Evolutionary conservation across 92 coral and sea anemone genomes (phyloP).

Genomic region (Bergia sp.): DNA sequence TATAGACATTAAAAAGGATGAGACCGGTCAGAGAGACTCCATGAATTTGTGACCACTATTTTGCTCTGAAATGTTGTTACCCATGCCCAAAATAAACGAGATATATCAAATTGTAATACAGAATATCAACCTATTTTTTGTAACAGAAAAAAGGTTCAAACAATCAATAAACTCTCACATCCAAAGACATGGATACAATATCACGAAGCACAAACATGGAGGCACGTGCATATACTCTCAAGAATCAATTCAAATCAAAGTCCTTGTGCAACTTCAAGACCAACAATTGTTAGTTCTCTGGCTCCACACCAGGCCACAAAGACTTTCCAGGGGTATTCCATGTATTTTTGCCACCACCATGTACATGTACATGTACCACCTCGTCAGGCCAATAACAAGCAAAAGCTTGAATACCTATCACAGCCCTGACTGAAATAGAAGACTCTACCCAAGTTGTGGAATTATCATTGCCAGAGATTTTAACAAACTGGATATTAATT

Average conservation of each 20-base stretch:
- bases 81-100: constrained; percentile 1
- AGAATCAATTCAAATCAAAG: not conserved
- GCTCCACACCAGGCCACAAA: constrained; percentile 36
- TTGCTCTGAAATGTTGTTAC: constrained; percentile 2
- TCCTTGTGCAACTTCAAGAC: constrained; percentile 26
- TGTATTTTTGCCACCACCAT: constrained; percentile 34
- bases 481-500: not conserved
- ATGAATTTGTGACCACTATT: not conserved
- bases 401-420: constrained; percentile 2
- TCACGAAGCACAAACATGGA: not conserved
- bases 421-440: constrained; percentile 4
- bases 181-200: constrained; percentile 3
- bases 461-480: constrained; percentile 6
- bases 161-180: constrained; percentile 2
- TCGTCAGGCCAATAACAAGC: constrained; percentile 5
- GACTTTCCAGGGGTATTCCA: constrained; percentile 38
- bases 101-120: constrained; percentile 1
- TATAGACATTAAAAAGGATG: constrained; percentile 3
- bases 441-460: constrained; percentile 1
- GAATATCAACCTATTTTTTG: constrained; percentile 6
- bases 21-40: constrained; percentile 5
- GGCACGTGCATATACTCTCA: constrained; percentile 5
- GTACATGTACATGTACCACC: constrained; percentile 5
- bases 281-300: constrained; percentile 39
- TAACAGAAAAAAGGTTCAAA: constrained; percentile 6